Conservation (phyloP, 2,797 vertebrate species). For the Acrocephalus scirpaceus region DNA sequence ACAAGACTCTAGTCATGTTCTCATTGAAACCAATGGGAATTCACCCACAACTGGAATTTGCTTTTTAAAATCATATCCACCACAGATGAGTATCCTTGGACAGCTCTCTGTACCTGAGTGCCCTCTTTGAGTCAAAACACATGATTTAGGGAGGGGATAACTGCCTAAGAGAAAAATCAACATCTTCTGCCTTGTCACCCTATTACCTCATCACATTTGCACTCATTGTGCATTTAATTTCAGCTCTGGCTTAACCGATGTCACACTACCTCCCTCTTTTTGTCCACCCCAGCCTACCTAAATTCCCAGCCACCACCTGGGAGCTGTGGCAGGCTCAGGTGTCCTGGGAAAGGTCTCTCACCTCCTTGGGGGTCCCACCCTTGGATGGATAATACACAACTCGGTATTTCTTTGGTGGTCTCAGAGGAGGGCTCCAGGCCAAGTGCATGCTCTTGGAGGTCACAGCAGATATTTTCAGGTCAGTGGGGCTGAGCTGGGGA, state of each 20-base stretch:
- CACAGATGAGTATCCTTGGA: neutral
- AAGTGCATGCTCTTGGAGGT: slow-evolving; percentile 86
- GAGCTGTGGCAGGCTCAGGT: neutral
- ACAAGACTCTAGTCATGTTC: neutral
- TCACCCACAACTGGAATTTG: neutral
- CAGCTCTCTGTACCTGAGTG: neutral
- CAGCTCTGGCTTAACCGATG: neutral
- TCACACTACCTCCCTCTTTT: neutral
- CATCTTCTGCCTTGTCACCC: neutral
- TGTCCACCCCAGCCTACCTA: neutral
- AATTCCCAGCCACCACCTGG: neutral
- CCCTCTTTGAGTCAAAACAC: neutral
- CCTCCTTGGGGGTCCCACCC: slow-evolving; percentile 86
- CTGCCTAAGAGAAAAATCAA: neutral
- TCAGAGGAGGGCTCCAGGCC: slow-evolving; percentile 84
- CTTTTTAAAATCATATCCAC: neutral
- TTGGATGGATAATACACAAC: slow-evolving; percentile 87
- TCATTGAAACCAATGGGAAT: neutral
- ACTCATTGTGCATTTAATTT: neutral
- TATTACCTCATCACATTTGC: neutral
- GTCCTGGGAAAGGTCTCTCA: slow-evolving; percentile 57
- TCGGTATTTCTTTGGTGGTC: slow-evolving; percentile 82
- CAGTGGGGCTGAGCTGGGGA: slow-evolving; percentile 80
- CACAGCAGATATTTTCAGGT: slow-evolving; percentile 85
- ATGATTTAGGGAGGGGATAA: neutral